Evolutionary conservation across 2,113 vertebrate species (phyloP).

Genomic region (Cygnus atratus): DNA sequence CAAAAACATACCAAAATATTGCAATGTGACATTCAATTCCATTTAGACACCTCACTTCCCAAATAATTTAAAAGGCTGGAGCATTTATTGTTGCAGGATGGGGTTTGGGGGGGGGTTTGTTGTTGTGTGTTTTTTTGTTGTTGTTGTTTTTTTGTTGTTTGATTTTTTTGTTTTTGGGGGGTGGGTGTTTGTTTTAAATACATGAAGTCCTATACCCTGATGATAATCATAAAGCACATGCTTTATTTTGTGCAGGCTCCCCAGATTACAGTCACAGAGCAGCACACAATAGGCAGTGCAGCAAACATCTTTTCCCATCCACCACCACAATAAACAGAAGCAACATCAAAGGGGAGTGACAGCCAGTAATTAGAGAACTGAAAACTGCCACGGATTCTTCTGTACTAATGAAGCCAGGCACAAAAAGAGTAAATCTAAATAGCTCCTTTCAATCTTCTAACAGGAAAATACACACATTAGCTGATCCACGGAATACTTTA

Average conservation of each 20-base stretch:
- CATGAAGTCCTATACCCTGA: not conserved
- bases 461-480: slow-evolving; percentile 3
- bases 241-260: not conserved
- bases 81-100: not conserved
- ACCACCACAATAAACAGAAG: not conserved
- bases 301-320: not conserved
- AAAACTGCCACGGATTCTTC: not conserved
- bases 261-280: not conserved
- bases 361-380: not conserved
- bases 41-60: not conserved
- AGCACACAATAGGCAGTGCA: not conserved
- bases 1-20: not conserved
- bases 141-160: not conserved
- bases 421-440: not conserved
- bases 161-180: not conserved
- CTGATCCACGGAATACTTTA: not conserved
- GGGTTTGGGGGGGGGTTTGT: not conserved
- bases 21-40: not conserved
- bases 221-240: not conserved
- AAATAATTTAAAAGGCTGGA: not conserved
- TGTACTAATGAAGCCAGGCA: not conserved
- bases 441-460: slow-evolving; percentile 13
- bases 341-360: not conserved
- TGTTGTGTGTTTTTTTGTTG: not conserved
- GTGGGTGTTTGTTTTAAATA: not conserved